These are phyloP conservation scores for Drosophila albomicans DNA, from an alignment of 1,140 invertebrate species.

Conservation along the genomic window DNA sequence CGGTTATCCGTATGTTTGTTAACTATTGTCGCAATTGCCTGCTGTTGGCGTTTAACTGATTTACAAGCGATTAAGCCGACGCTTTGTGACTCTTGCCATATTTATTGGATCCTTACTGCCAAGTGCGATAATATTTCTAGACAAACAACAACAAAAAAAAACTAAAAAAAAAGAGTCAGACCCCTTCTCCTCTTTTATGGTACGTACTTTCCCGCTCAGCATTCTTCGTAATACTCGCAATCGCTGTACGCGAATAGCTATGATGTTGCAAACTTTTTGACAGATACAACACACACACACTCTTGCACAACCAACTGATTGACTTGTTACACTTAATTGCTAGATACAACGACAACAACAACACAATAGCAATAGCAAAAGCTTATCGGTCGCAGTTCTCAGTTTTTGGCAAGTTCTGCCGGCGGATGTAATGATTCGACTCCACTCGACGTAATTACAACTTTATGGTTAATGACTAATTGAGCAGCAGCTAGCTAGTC, in stretches of 20 bases:
- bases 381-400: too few relatives aligned
- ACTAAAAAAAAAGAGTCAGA: background rate
- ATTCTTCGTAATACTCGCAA: conserved; percentile 1
- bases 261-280: background rate
- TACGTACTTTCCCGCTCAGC: conserved; percentile 39
- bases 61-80: conserved; percentile 67
- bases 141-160: too few relatives aligned
- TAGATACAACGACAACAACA: background rate
- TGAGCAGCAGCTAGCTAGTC: background rate
- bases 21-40: background rate
- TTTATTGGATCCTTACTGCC: conserved; percentile 20
- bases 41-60: conserved; percentile 50
- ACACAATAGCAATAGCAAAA: background rate
- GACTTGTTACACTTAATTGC: conserved; percentile 43
- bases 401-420: conserved; percentile 6
- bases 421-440: conserved; percentile 3
- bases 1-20: conserved; percentile 17
- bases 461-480: background rate
- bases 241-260: background rate
- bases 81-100: conserved; percentile 3
- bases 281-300: conserved; percentile 12
- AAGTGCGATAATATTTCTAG: background rate
- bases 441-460: background rate
- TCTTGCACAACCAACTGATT: conserved; percentile 44
- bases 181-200: conserved; percentile 7